Evolutionary conservation across 1,140 invertebrate genomes (phyloP), one percentile per base, ranked within the genome.

Genomic region (Ostrea denselamellosa): DNA sequence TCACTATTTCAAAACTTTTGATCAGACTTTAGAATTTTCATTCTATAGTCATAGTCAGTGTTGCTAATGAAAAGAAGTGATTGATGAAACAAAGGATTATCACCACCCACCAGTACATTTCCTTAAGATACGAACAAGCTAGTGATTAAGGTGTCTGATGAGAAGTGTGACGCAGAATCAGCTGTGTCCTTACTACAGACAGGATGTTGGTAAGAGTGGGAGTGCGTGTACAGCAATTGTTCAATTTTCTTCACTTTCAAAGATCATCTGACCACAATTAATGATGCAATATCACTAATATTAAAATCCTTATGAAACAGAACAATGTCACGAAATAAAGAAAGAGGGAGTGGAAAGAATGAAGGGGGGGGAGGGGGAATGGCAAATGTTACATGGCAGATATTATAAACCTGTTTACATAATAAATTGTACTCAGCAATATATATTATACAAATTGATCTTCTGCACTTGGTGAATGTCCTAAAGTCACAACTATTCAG

Each of bases 171-270:
- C 58, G 14, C 9, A 34, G 28, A 71, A 9, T 5, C 68, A 14
- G 8, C 2, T 62, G 56, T 62, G 56, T 62, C 17, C 56, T n/a
- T 19, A 62, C 19, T 19, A 62, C 5, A 10, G 28, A 34, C 68
- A 77, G 68, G 68, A 77, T 77, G 25, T 10, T 77, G 68, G 14
- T 25, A 12, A 28, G 14, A 77, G 68, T 77, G 68, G 68, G 68
- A 77, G 68, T 77, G 28, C 28, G 25, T 77, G 25, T 0, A 77
- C 68, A 12, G 68, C 28, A 34, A 9, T 9, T 77, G 68, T 28
- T 77, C 68, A 3, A 34, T 25, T 10, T 77, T 8, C 34, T 44
- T n/a, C n/a, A n/a, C n/a, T n/a, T 44, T 1, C 34, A 44, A 2
- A 44, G 34, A 44, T 44, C 9, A 77, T 10, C 14, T 77, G 68